Conservation (phyloP, 2,113 vertebrate genomes). For the Pangasianodon hypophthalmus region DNA sequence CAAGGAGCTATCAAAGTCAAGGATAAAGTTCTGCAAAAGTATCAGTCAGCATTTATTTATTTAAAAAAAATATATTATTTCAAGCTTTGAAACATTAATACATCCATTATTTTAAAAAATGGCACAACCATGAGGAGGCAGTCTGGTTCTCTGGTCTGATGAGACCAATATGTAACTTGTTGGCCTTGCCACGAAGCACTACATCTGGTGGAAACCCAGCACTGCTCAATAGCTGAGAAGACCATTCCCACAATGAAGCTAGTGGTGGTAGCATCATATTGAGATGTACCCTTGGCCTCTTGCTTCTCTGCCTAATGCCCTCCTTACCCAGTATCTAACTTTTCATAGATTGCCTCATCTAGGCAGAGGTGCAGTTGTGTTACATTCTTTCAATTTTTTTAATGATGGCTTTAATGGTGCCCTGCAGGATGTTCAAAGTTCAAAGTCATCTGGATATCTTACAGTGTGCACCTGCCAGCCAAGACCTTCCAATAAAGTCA, state of each 20-base stretch:
- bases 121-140: neutral
- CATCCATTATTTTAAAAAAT: neutral
- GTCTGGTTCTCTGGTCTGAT: neutral
- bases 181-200: neutral
- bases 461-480: neutral
- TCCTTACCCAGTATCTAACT: neutral
- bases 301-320: neutral
- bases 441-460: neutral
- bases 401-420: neutral
- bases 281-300: neutral
- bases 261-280: neutral
- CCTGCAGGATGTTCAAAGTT: neutral
- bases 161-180: neutral
- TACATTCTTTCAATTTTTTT: too few relatives aligned
- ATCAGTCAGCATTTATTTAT: neutral
- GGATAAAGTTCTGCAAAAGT: neutral
- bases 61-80: neutral
- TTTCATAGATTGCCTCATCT: neutral
- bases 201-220: neutral
- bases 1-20: neutral
- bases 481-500: neutral
- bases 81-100: neutral
- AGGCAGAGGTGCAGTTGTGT: too few relatives aligned
- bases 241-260: neutral
- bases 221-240: neutral